Conservation (phyloP, 2,113 vertebrate species). For the Butorides virescens region DNA sequence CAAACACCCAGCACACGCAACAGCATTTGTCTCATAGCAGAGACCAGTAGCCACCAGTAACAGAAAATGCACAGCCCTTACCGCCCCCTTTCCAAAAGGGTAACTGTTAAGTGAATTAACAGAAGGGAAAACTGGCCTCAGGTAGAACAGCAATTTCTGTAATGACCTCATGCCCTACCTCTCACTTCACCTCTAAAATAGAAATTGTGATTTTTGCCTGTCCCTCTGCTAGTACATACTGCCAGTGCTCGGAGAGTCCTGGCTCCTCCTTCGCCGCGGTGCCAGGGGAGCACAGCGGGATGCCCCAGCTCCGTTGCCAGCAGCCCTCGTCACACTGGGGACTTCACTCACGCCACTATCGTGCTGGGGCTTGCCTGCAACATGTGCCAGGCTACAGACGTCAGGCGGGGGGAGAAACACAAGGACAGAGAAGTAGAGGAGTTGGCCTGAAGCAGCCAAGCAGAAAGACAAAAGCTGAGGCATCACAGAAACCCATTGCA, state of each 20-base stretch:
- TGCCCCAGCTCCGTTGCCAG: neutral
- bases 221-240: neutral
- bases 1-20: neutral
- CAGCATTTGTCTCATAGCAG: neutral
- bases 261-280: fast-evolving
- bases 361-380: fast-evolving
- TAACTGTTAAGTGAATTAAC: neutral
- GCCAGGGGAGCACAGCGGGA: neutral
- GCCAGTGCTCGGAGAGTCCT: neutral
- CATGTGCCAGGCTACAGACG: fast-evolving
- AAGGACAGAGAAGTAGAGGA: neutral
- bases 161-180: neutral
- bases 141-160: neutral
- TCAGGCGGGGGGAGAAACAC: neutral
- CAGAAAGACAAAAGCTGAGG: neutral
- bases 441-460: neutral
- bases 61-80: neutral
- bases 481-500: neutral
- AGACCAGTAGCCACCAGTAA: neutral
- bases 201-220: neutral
- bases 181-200: neutral
- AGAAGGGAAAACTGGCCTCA: neutral
- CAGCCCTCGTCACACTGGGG: neutral
- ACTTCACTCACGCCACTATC: neutral
- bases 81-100: neutral